Percentiles rank a stretch among this genome's conserved stretches.
These are phyloP conservation scores for Hoplostethus atlanticus DNA, from an alignment of 2,797 vertebrate genomes.

Conservation along the genomic window DNA sequence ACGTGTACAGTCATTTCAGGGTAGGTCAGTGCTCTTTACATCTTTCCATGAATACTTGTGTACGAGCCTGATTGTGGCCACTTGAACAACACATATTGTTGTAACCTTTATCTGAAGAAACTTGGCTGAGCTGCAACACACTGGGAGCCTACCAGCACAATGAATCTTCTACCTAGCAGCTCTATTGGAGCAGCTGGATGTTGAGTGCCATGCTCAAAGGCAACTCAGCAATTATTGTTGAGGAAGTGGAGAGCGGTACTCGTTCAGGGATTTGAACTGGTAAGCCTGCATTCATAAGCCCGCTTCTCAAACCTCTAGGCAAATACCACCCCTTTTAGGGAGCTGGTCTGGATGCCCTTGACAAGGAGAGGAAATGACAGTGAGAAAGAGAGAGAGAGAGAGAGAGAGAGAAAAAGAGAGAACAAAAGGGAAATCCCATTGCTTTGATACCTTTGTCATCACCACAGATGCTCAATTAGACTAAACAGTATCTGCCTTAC, in stretches of 20 bases:
- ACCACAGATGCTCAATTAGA: slow-evolving; percentile 73
- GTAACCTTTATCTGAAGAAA: too few relatives aligned
- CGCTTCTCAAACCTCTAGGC: slow-evolving; percentile 4
- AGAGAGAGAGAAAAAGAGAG: slow-evolving; percentile 37
- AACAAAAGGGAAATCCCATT: slow-evolving; percentile 61
- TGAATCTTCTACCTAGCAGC: not conserved
- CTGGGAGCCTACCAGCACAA: not conserved
- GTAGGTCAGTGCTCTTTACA: too few relatives aligned
- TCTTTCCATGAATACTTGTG: too few relatives aligned
- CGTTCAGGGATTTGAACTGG: slow-evolving; percentile 16
- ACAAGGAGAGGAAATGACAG: slow-evolving; percentile 47
- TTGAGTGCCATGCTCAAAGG: not conserved
- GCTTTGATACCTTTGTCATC: slow-evolving; percentile 81
- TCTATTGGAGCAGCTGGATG: not conserved
- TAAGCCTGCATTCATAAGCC: not conserved
- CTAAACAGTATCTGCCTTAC: slow-evolving; percentile 69
- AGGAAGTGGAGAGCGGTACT: not conserved
- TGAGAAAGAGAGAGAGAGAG: slow-evolving; percentile 24
- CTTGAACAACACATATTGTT: too few relatives aligned
- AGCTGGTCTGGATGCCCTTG: slow-evolving; percentile 13
- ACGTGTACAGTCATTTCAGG: too few relatives aligned
- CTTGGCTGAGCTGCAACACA: too few relatives aligned
- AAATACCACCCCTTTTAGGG: slow-evolving; percentile 19
- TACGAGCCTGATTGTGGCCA: too few relatives aligned
- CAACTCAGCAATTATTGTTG: not conserved